Evolutionary conservation across 2,113 vertebrate genomes (phyloP).

Genomic region (Noturus placidus): DNA sequence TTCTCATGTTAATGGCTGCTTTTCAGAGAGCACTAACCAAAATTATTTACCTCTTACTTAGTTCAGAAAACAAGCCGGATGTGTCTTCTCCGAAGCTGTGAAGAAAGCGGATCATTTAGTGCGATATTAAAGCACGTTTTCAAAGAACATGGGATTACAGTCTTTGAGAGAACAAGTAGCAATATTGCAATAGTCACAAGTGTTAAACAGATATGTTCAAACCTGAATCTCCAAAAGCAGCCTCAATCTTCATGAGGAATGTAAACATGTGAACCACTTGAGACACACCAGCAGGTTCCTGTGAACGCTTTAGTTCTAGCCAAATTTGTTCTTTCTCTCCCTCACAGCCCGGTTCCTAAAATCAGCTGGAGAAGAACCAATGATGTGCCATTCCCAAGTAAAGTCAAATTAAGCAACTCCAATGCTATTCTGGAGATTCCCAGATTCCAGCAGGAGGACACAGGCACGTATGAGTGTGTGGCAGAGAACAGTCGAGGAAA

Average conservation of each 20-base stretch:
- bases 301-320: not conserved
- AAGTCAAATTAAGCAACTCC: constrained; percentile 85
- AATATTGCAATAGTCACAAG: constrained; percentile 46
- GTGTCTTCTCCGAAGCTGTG: constrained; percentile 11
- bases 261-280: not conserved
- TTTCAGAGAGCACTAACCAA: constrained; percentile 37
- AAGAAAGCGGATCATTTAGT: constrained; percentile 38
- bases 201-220: constrained; percentile 54
- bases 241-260: not conserved
- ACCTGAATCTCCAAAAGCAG: constrained; percentile 33
- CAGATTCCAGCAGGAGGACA: constrained; percentile 89
- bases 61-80: constrained; percentile 42
- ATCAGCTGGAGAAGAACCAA: constrained; percentile 92
- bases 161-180: constrained; percentile 26
- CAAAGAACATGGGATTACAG: constrained; percentile 49
- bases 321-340: constrained; percentile 11
- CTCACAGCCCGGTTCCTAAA: constrained; percentile 85
- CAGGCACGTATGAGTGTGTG: constrained; percentile 87
- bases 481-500: constrained; percentile 90
- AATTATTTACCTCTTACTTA: constrained; percentile 45
- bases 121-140: constrained; percentile 29
- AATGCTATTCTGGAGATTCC: constrained; percentile 89
- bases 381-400: constrained; percentile 84
- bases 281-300: not conserved
- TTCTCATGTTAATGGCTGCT: constrained; percentile 36